Conservation (phyloP, 2,113 vertebrate species). For the Peromyscus leucopus region DNA sequence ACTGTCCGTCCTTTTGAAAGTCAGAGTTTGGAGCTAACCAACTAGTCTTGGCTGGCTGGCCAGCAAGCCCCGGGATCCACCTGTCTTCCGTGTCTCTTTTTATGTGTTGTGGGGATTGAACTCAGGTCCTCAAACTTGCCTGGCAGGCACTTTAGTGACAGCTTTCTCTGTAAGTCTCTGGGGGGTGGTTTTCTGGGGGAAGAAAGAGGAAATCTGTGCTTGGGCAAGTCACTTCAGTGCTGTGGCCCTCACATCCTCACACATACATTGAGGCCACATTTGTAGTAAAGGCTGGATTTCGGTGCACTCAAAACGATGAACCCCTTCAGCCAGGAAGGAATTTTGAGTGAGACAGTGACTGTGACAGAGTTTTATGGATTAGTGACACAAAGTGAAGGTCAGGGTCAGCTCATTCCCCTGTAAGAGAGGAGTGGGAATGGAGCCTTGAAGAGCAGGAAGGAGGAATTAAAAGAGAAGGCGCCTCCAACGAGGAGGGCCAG, state of each 20-base stretch:
- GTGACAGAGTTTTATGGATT: conserved; percentile 23
- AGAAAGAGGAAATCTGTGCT: not conserved
- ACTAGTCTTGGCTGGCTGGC: not conserved
- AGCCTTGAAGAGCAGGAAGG: not conserved
- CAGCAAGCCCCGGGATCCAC: not conserved
- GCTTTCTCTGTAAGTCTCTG: not conserved
- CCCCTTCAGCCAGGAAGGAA: not conserved
- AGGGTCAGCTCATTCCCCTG: not conserved
- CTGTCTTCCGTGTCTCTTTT: not conserved
- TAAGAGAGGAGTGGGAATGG: not conserved
- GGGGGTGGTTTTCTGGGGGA: not conserved
- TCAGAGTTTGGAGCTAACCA: not conserved
- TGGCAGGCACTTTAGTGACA: not conserved
- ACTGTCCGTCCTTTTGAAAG: not conserved
- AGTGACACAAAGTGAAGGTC: not conserved
- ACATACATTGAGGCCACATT: not conserved
- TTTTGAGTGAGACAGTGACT: not conserved
- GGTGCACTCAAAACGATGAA: not conserved
- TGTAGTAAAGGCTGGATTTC: not conserved
- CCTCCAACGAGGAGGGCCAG: not conserved
- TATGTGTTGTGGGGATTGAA: not conserved
- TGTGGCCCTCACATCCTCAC: not conserved
- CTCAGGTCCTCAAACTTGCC: not conserved
- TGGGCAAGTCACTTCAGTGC: not conserved
- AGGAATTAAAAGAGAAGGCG: not conserved